Base-by-base conservation (phyloP, 2,888 invertebrate species). In the Lithosia quadra region DNA sequence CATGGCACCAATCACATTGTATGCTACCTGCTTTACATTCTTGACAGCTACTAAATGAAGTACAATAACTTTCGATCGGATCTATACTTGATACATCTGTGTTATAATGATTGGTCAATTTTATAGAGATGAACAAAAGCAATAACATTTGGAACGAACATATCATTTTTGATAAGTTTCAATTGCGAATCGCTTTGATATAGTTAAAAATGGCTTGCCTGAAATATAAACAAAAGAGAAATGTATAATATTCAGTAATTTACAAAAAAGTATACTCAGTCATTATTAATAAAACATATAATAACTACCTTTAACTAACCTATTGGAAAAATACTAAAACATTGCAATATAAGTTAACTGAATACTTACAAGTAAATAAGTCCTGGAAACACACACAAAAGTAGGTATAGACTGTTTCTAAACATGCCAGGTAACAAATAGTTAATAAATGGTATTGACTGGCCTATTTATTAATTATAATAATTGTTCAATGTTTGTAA, bases 1-100 rank as follows among this genome's bases (percentile, higher is more conserved):
- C 79, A n/a, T 80, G 77, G 55, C 84, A 86, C 85, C 84, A 86
- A 53, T 84, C 85, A 57, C 84, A 84, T 2, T 79, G 71, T 1
- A 64, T 33, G 0, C 76, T 77, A 8, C 79, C 68, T 10, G 65
- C 78, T 43, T 86, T 86, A 67, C 85, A 86, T 22, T 84, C 84
- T 36, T 71, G 75, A 67, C 85, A 86, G 53, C 64, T 77, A 21
- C 10, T 69, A 11, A 72, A 76, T 11, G 77, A 68, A 1, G 63
- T 55, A 33, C 79, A 79, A n/a, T 72, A 79, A 22, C 10, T 57
- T 24, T 79, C 69, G 8, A 63, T 22, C 15, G 69, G n/a, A 59
- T 75, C 61, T 21, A 62, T 21, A 21, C 21, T 49, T 49, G 28
- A 15, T 49, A 55, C 22, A 53, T 55, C 63, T 55, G 63, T 34